Evolutionary conservation across 1,140 invertebrate species (phyloP), one percentile per base, ranked within the genome.

Genomic region (Diabrotica undecimpunctata): DNA sequence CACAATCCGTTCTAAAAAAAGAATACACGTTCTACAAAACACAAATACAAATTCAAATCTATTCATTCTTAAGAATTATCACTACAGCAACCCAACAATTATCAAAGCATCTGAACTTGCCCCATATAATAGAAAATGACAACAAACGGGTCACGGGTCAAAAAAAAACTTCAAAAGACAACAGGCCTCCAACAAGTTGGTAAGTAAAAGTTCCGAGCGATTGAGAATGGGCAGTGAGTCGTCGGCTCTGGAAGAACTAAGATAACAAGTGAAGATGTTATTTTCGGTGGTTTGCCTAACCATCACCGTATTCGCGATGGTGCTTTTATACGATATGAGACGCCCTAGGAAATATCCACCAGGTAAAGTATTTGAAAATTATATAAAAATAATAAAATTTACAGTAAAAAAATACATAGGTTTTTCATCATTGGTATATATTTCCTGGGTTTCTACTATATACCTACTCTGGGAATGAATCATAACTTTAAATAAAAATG

Each of bases 341-440:
- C 62, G 59, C 12, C 69, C 69, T 11, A 66, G 65, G 36, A 70
- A 68, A 13, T 70, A 64, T 62, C 69, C 69, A n/a, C 69, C 69
- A 55, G 69, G 68, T 67, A 62, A 58, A 51, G 41, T 39, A 7
- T 54, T 62, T 62, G 41, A 8, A 46, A 46, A 46, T 46, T 46
- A n/a, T 46, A 10, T n/a, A 46, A 10, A 46, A 10, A 3, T 4
- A 46, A 46, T 8, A 2, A 46, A 46, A 46, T 46, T 10, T 10
- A 6, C 6, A 46, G 8, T 3, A n/a, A n/a, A 8, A 6, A n/a
- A 46, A 46, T 6, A 10, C 8, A 6, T 46, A 10, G 6, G 6
- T 46, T 46, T 46, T 46, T 46, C n/a, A 10, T 4, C 6, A 46
- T 10, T 46, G 41, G 0, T 10, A 46, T 10, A 6, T n/a, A 46